Evolutionary conservation across 2,797 vertebrate species (phyloP), one percentile per base, ranked within the genome.

Genomic region (Cryptoprocta ferox): DNA sequence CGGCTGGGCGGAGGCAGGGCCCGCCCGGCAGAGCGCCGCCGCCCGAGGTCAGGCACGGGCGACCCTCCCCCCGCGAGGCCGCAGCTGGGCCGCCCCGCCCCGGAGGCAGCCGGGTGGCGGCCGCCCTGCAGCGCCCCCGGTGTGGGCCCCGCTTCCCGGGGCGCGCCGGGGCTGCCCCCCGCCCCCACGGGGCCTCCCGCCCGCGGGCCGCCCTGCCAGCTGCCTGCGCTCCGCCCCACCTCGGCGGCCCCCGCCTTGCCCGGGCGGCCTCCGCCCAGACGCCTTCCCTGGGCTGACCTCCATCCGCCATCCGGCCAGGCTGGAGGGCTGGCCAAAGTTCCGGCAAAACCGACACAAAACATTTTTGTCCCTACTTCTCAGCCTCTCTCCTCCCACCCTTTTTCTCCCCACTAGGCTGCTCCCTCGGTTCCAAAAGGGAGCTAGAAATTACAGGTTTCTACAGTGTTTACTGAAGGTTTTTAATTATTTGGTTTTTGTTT

Each of bases 51-150:
- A 95, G 94, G 66, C 97, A 4, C 71, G 61, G 88, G 88, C 93
- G 90, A n/a, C 91, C 65, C 83, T 76, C 83, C 87, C 87, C 94
- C 87, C 65, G 21, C 89, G n/a, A 50, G 80, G 93, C 86, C 56
- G 83, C 97, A 94, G 97, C 97, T 95, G 96, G 95, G 50, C 89
- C 68, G 88, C 95, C 94, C 95, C 91, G 95, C 97, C 97, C 96
- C 79, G 84, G 91, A 96, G 96, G 82, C 93, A 39, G 95, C 95
- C 59, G 12, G 32, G 59, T 11, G 37, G 59, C 88, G 13, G 50
- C 94, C 53, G 39, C 94, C 96, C 76, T 0, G 65, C 87, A 28
- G 63, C 63, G 80, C 30, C 86, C 86, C 92, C 4, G 0, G 8
- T 7, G 78, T 28, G 42, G 63, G 83, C 73, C 35, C 65, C 0